Percentiles rank a stretch among this genome's conserved stretches.
Conservation (phyloP, 2,797 vertebrate species). For the Novumbra hubbsi region DNA sequence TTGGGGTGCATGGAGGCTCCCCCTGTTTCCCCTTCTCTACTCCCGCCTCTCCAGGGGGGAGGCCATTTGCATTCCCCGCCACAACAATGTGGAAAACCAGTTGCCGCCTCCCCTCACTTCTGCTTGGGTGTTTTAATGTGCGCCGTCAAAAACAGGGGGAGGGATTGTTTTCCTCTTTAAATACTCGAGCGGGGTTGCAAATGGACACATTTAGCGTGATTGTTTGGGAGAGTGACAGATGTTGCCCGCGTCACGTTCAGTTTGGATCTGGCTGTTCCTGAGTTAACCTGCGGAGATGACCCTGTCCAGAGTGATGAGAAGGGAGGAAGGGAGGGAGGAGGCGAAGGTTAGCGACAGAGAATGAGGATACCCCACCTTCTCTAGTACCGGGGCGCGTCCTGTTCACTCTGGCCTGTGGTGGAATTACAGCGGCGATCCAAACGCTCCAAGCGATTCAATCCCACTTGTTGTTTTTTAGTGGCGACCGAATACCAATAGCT, state of each 20-base stretch:
- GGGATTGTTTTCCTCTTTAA: constrained; percentile 43
- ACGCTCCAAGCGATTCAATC: background rate
- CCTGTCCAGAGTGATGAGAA: constrained; percentile 49
- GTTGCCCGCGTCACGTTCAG: constrained; percentile 37
- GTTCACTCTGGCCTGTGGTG: constrained; percentile 33
- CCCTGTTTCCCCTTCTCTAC: constrained; percentile 19
- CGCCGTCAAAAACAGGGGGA: constrained; percentile 71
- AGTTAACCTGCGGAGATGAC: constrained; percentile 69
- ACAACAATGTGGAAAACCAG: constrained; percentile 73
- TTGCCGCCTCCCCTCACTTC: constrained; percentile 54
- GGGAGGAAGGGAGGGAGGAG: constrained; percentile 19
- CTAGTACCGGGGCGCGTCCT: constrained; percentile 33
- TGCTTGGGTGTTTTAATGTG: constrained; percentile 63
- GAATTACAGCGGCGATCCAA: constrained; percentile 34
- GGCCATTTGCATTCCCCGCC: constrained; percentile 73
- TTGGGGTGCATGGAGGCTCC: constrained; percentile 5
- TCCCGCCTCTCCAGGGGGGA: constrained; percentile 36
- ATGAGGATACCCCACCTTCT: constrained; percentile 42
- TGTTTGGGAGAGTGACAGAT: constrained; percentile 63
- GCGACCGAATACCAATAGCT: background rate
- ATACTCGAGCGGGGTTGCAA: constrained; percentile 41
- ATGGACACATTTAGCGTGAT: constrained; percentile 69
- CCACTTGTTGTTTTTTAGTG: background rate
- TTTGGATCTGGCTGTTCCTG: constrained; percentile 55
- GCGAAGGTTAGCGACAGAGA: constrained; percentile 21